Conservation (phyloP, 2,113 vertebrate genomes). For the Perca schrenkii region DNA sequence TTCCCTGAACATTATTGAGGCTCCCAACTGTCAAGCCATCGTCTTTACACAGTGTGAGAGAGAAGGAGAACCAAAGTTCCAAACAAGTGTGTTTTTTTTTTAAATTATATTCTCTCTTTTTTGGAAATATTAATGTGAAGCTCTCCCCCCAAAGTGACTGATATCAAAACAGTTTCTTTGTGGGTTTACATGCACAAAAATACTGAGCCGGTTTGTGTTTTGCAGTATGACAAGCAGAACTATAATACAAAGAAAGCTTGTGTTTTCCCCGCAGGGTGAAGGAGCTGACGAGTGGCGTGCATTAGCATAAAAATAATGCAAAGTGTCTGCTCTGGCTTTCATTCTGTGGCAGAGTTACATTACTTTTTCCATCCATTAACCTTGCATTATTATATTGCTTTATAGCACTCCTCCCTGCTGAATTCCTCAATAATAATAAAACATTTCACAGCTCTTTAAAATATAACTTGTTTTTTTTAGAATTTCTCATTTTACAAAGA, state of each 20-base stretch:
- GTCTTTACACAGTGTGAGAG: constrained; percentile 23
- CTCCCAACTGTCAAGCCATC: constrained; percentile 43
- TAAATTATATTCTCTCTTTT: neutral
- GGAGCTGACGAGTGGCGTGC: constrained; percentile 58
- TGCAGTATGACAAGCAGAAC: constrained; percentile 68
- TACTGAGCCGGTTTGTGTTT: constrained; percentile 64
- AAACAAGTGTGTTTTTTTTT: constrained; percentile 24
- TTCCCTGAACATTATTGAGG: constrained; percentile 23
- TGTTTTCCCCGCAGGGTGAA: constrained; percentile 69
- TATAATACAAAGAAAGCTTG: constrained; percentile 70
- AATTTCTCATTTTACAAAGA: neutral
- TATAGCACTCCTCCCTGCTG: constrained; percentile 42
- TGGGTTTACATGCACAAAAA: constrained; percentile 56
- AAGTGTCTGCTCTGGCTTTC: constrained; percentile 62
- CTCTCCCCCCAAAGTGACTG: constrained; percentile 63
- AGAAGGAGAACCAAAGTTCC: constrained; percentile 27
- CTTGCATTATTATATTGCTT: constrained; percentile 57
- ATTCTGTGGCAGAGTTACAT: constrained; percentile 63
- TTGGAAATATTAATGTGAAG: constrained; percentile 47
- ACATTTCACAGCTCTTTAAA: constrained; percentile 33
- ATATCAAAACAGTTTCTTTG: constrained; percentile 76
- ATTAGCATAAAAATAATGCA: constrained; percentile 83
- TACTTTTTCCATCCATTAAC: constrained; percentile 71
- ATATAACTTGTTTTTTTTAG: neutral
- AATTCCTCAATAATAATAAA: constrained; percentile 43